Conservation (phyloP, 2,113 vertebrate species). For the Peucedramus taeniatus region DNA sequence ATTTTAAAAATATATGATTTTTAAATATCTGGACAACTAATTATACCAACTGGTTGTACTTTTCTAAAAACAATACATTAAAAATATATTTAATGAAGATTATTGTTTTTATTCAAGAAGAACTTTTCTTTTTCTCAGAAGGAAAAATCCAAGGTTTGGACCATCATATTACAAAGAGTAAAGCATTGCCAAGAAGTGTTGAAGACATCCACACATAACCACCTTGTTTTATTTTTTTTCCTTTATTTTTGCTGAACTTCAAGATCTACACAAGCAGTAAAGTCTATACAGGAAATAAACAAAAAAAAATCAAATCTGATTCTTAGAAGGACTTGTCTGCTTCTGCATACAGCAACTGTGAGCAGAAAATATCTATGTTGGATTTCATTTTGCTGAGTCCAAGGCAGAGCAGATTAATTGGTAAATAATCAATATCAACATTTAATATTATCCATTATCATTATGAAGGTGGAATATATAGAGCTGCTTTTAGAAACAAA, state of each 20-base stretch:
- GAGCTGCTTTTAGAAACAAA: not conserved
- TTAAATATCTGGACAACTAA: not conserved
- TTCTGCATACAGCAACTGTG: not conserved
- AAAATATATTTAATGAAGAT: not conserved
- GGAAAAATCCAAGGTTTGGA: not conserved
- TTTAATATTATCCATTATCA: too few species aligned
- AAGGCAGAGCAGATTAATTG: not conserved
- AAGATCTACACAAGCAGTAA: not conserved
- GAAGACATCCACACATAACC: not conserved
- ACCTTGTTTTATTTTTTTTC: not conserved
- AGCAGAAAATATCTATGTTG: not conserved
- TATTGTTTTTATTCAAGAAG: not conserved
- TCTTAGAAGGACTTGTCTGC: not conserved
- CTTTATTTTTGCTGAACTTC: not conserved
- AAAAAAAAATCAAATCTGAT: not conserved
- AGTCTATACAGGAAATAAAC: not conserved
- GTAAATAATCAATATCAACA: not conserved
- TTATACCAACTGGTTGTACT: too few species aligned
- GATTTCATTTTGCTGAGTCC: not conserved
- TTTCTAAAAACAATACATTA: not conserved
- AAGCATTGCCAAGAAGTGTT: rapidly evolving
- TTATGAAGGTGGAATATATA: not conserved
- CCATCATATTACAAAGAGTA: not conserved
- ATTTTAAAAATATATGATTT: not conserved
- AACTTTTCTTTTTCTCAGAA: not conserved